phyloP scores from a whole-genome alignment of 2,888 invertebrate species.

The Thereva unica region DNA sequence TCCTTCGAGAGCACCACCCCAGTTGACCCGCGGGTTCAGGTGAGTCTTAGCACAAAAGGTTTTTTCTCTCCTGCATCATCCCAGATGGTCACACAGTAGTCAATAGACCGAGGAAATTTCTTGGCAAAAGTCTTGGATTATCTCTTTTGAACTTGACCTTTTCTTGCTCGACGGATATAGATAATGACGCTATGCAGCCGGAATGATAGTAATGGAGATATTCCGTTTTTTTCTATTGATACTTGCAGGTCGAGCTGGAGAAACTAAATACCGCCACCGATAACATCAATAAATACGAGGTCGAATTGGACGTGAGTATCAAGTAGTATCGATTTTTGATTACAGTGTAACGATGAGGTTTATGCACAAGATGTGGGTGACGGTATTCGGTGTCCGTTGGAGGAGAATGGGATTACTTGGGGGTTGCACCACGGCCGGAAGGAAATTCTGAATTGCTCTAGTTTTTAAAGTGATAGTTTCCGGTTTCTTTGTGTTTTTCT shows the following conservation, averaged over 20 bases:
- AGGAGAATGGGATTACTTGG: background rate
- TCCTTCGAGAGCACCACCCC: conserved; percentile 65
- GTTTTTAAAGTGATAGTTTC: background rate
- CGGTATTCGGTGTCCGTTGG: conserved; percentile 13
- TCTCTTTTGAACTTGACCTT: conserved; percentile 15
- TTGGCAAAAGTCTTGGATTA: background rate
- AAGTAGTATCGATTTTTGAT: conserved; percentile 35
- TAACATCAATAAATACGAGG: conserved; percentile 88
- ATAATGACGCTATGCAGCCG: conserved; percentile 2
- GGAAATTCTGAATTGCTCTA: conserved; percentile 9
- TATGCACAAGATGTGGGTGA: conserved; percentile 23
- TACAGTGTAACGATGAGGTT: conserved; percentile 14
- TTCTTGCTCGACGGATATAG: background rate
- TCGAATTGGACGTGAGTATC: conserved; percentile 76
- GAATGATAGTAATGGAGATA: background rate
- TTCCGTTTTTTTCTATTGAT: conserved; percentile 42
- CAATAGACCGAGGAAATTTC: background rate
- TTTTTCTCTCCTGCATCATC: background rate
- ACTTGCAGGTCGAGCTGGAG: conserved; percentile 77
- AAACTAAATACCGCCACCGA: conserved; percentile 88
- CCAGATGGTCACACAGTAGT: too few relatives aligned
- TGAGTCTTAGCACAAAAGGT: conserved; percentile 52
- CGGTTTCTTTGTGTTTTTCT: too few relatives aligned
- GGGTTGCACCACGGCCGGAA: background rate
- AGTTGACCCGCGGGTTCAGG: conserved; percentile 82